phyloP scores from a whole-genome alignment of 2,797 vertebrate genomes.

The Capromys pilorides region DNA sequence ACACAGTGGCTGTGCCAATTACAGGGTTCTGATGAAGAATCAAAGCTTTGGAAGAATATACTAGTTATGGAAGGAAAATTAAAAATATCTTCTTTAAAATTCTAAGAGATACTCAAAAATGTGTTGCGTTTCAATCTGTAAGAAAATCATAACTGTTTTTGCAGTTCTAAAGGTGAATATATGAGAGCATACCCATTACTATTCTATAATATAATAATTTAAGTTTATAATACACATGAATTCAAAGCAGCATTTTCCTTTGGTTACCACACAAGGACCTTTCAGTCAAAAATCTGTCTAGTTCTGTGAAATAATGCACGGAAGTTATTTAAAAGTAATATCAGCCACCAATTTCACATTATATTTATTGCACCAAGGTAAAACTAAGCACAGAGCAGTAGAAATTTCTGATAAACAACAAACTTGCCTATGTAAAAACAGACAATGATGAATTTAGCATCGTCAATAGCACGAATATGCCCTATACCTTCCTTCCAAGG shows the following conservation, averaged over 20 bases:
- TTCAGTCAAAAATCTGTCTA: background rate
- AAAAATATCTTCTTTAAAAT: constrained; percentile 39
- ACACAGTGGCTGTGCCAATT: background rate
- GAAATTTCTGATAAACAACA: background rate
- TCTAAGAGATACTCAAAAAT: background rate
- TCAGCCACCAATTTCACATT: constrained; percentile 1
- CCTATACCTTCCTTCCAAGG: background rate
- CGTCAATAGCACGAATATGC: background rate
- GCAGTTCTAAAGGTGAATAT: background rate
- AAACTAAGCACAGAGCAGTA: background rate
- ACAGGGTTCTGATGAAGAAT: background rate
- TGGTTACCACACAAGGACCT: background rate
- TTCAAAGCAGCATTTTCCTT: background rate
- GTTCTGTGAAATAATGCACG: constrained; percentile 47
- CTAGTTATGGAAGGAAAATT: background rate
- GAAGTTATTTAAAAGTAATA: background rate
- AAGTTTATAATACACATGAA: background rate
- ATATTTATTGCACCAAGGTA: background rate
- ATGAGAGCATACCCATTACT: background rate
- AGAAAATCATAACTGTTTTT: background rate
- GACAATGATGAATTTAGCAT: background rate
- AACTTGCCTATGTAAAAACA: background rate
- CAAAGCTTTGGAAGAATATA: background rate
- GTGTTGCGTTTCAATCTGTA: background rate
- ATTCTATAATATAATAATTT: background rate